A percentile compares a stretch with the other conserved stretches of the same genome.
These are phyloP conservation scores for Athalia circularis DNA, from an alignment of 2,888 invertebrate genomes.

Conservation along the genomic window DNA sequence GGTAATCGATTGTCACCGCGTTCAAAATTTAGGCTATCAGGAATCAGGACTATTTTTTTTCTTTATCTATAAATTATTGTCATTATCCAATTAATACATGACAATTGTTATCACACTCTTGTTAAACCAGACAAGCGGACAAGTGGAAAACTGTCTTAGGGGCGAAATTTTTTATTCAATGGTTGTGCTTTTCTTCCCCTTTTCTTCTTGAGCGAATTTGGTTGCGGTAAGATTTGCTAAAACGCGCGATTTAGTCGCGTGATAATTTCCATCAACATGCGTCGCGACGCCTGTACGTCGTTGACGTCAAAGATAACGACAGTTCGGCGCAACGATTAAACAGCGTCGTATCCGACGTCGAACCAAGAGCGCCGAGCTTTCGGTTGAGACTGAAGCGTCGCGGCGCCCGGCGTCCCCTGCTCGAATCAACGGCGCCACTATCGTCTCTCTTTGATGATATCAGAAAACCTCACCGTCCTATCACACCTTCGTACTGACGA, in stretches of 20 bases:
- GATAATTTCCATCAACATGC: constrained; percentile 33
- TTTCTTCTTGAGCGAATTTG: neutral
- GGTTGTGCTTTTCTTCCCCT: neutral
- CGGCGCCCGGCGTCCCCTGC: constrained; percentile 55
- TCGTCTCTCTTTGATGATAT: constrained; percentile 48
- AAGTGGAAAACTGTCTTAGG: too few relatives aligned
- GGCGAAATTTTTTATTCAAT: neutral
- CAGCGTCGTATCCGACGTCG: constrained; percentile 47
- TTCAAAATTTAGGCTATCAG: too few relatives aligned
- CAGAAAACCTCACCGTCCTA: constrained; percentile 14
- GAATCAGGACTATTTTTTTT: too few relatives aligned
- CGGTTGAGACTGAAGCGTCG: constrained; percentile 62
- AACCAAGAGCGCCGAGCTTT: constrained; percentile 60
- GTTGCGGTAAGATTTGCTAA: constrained; percentile 9
- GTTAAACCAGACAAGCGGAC: too few relatives aligned
- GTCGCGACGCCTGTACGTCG: constrained; percentile 37
- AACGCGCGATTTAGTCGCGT: neutral
- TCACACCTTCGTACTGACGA: constrained; percentile 17
- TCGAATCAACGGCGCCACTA: constrained; percentile 60
- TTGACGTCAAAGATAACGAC: constrained; percentile 29
- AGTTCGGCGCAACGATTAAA: constrained; percentile 41
- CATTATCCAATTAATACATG: too few relatives aligned
- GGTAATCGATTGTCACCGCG: too few relatives aligned
- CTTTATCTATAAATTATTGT: too few relatives aligned
- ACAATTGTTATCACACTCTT: too few relatives aligned